Conservation (phyloP, 1,140 invertebrate species). For the Pectinophora gossypiella region DNA sequence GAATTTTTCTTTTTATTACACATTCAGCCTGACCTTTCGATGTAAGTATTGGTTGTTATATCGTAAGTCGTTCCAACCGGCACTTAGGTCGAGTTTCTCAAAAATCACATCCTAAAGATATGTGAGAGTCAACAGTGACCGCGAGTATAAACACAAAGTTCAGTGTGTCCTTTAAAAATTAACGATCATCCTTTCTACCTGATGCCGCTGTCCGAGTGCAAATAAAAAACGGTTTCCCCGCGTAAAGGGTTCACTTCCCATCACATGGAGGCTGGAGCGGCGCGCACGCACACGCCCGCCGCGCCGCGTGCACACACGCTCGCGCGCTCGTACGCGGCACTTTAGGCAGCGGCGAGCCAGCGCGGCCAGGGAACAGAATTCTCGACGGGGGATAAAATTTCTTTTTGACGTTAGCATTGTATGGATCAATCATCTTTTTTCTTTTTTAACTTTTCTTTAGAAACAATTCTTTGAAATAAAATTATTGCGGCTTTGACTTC, state of each 20-base stretch:
- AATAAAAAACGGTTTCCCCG: slow-evolving; percentile 72
- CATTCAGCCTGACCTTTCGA: slow-evolving; percentile 1
- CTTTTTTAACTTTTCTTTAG: too few species aligned
- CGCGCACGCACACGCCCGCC: slow-evolving; percentile 16
- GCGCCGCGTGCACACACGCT: slow-evolving; percentile 21
- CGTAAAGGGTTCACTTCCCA: slow-evolving; percentile 74
- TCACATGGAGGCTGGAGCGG: slow-evolving; percentile 53
- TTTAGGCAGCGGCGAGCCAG: slow-evolving; percentile 32
- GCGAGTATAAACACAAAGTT: slow-evolving; percentile 55
- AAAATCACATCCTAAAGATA: background rate
- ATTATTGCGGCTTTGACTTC: too few species aligned
- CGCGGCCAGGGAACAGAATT: slow-evolving; percentile 47
- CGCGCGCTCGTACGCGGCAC: too few species aligned
- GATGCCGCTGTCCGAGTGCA: slow-evolving; percentile 69
- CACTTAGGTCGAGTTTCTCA: background rate
- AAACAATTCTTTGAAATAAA: too few species aligned
- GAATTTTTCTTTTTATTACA: slow-evolving; percentile 1
- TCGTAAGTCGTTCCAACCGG: background rate
- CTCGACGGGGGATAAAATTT: slow-evolving; percentile 67
- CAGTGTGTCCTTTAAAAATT: slow-evolving; percentile 72
- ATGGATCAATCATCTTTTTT: slow-evolving; percentile 38
- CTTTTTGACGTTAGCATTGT: slow-evolving; percentile 48
- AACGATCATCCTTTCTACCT: slow-evolving; percentile 75
- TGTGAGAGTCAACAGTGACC: slow-evolving; percentile 29
- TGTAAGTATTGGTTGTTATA: background rate